Conservation (phyloP, 2,797 vertebrate genomes). For the Neomorphus geoffroyi region DNA sequence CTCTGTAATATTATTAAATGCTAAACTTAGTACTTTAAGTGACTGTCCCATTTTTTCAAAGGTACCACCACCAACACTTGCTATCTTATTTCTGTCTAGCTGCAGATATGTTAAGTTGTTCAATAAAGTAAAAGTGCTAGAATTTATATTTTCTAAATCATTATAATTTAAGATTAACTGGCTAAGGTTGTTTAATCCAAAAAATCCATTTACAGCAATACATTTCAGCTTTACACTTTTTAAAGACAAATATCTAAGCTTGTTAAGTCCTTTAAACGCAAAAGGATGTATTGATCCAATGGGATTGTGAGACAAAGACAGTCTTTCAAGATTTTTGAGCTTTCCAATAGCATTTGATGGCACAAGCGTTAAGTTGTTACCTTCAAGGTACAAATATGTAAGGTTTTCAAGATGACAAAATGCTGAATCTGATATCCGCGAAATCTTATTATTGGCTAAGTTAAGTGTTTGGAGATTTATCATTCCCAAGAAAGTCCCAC, state of each 20-base stretch:
- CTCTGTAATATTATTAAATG: slow-evolving; percentile 81
- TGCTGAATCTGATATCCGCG: slow-evolving; percentile 67
- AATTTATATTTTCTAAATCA: slow-evolving; percentile 74
- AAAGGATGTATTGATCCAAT: slow-evolving; percentile 70
- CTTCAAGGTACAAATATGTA: slow-evolving; percentile 71
- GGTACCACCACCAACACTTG: slow-evolving; percentile 58
- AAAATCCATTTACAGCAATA: slow-evolving; percentile 70
- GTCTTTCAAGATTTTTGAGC: slow-evolving; percentile 73
- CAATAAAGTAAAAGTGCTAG: slow-evolving; percentile 67
- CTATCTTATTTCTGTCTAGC: slow-evolving; percentile 75
- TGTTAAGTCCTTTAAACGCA: slow-evolving; percentile 75
- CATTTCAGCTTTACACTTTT: slow-evolving; percentile 70
- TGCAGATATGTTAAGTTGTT: slow-evolving; percentile 72
- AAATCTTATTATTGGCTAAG: slow-evolving; percentile 75
- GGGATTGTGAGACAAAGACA: slow-evolving; percentile 74
- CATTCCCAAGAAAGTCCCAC: slow-evolving; percentile 69
- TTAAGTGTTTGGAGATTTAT: slow-evolving; percentile 71
- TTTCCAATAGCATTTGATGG: slow-evolving; percentile 71
- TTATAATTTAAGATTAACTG: slow-evolving; percentile 74
- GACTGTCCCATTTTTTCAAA: slow-evolving; percentile 75
- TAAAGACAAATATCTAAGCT: slow-evolving; percentile 70
- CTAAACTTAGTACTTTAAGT: slow-evolving; percentile 78
- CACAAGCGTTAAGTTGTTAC: slow-evolving; percentile 71
- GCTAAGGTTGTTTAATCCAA: slow-evolving; percentile 72
- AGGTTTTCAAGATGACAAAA: slow-evolving; percentile 74